phyloP scores from a whole-genome alignment of 2,797 vertebrate species.

The Brachymystax lenok region DNA sequence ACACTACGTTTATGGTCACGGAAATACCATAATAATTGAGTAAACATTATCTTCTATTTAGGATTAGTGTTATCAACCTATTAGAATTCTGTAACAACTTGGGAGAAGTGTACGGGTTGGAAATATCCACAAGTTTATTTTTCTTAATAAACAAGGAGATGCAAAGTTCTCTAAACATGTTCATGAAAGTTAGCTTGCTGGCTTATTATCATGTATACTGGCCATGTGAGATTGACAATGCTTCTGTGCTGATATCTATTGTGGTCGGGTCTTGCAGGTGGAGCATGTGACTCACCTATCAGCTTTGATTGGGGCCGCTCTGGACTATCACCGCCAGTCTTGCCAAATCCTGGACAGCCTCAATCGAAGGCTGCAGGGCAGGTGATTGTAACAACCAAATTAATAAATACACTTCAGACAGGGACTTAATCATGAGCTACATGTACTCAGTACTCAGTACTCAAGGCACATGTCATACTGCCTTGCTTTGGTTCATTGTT shows the following conservation, averaged over 20 bases:
- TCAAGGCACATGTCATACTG: background rate
- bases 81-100: background rate
- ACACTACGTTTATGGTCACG: background rate
- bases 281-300: conserved; percentile 83
- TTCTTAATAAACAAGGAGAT: background rate
- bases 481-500: background rate
- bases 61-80: background rate
- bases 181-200: background rate
- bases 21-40: background rate
- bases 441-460: background rate
- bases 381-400: conserved; percentile 67
- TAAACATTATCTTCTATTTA: background rate
- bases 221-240: background rate
- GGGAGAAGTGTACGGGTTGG: background rate
- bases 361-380: conserved; percentile 79
- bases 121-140: background rate
- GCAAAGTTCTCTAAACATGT: background rate
- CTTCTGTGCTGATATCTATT: background rate
- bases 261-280: conserved; percentile 66
- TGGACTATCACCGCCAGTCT: conserved; percentile 86
- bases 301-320: conserved; percentile 79
- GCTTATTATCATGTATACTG: background rate
- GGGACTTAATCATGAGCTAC: background rate
- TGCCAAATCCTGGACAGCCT: conserved; percentile 82
- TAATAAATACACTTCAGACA: background rate